Evolutionary conservation across 2,113 vertebrate species (phyloP).

Genomic region (Melanotaenia duboulayi): DNA sequence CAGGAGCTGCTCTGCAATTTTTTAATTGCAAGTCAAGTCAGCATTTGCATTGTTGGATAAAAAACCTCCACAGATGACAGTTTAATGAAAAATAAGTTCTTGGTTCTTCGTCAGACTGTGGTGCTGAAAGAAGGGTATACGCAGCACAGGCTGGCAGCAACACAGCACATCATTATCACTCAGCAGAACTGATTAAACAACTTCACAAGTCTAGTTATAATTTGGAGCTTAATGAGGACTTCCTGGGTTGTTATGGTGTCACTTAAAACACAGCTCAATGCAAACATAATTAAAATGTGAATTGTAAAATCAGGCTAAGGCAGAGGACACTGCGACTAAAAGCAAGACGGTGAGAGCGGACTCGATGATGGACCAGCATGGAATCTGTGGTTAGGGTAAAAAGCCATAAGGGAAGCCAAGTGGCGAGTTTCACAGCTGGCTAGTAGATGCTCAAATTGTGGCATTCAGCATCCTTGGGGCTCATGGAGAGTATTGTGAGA

Average conservation of each 20-base stretch:
- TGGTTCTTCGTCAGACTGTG: slow-evolving; percentile 15
- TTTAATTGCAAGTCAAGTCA: slow-evolving; percentile 84
- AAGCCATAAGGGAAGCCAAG: slow-evolving; percentile 59
- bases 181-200: slow-evolving; percentile 46
- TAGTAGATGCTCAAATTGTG: slow-evolving; percentile 36
- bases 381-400: slow-evolving; percentile 69
- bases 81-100: slow-evolving; percentile 43
- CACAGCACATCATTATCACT: slow-evolving; percentile 34
- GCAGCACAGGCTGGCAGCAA: slow-evolving; percentile 5
- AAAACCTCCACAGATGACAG: slow-evolving; percentile 45
- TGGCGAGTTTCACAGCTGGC: slow-evolving; percentile 55
- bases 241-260: slow-evolving; percentile 31
- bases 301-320: slow-evolving; percentile 19
- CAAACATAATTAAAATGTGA: slow-evolving; percentile 43
- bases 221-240: slow-evolving; percentile 40
- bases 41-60: slow-evolving; percentile 57
- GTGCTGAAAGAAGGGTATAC: slow-evolving; percentile 6
- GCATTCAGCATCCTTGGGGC: slow-evolving; percentile 32
- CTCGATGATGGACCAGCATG: slow-evolving; percentile 49
- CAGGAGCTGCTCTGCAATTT: slow-evolving; percentile 83
- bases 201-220: slow-evolving; percentile 23
- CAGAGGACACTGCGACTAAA: neutral
- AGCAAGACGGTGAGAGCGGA: neutral
- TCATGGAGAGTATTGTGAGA: slow-evolving; percentile 30
- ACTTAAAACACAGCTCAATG: slow-evolving; percentile 27